Conservation (phyloP, 2,113 vertebrate genomes). For the Boulengeromyrus knoepffleri region DNA sequence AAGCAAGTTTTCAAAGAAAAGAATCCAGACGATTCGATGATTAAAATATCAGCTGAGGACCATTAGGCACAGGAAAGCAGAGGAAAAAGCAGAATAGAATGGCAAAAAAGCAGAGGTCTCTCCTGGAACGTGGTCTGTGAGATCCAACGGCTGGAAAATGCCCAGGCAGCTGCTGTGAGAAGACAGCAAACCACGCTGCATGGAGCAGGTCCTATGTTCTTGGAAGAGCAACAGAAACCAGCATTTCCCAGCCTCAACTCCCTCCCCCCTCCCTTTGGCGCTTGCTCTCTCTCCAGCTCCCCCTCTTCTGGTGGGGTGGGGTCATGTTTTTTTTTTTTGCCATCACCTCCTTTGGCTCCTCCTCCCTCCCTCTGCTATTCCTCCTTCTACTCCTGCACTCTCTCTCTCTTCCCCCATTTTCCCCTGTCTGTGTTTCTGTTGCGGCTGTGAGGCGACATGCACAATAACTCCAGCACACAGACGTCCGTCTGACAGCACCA, state of each 20-base stretch:
- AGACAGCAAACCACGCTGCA: neutral
- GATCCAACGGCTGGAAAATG: neutral
- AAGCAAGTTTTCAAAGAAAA: neutral
- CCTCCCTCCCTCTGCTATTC: neutral
- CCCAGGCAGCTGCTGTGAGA: neutral
- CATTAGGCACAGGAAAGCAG: neutral
- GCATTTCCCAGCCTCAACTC: neutral
- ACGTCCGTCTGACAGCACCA: neutral
- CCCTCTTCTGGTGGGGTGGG: neutral
- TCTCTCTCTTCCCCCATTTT: neutral
- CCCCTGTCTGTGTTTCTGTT: neutral
- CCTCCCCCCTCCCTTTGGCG: neutral
- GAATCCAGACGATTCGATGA: neutral
- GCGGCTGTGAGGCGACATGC: neutral
- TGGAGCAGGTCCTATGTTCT: conserved; percentile 14
- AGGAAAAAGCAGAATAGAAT: neutral
- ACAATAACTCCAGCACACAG: neutral
- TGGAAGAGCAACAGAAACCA: conserved; percentile 16
- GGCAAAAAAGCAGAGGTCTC: neutral
- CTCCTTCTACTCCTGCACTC: neutral
- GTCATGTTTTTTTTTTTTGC: conserved; percentile 10
- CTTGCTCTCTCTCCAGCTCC: neutral
- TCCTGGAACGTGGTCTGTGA: neutral
- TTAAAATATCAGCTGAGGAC: neutral
- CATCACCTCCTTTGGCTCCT: conserved; percentile 17